Evolutionary conservation across 2,797 vertebrate genomes (phyloP), one percentile per base, ranked within the genome.

Genomic region (Gallinago solitaria): DNA sequence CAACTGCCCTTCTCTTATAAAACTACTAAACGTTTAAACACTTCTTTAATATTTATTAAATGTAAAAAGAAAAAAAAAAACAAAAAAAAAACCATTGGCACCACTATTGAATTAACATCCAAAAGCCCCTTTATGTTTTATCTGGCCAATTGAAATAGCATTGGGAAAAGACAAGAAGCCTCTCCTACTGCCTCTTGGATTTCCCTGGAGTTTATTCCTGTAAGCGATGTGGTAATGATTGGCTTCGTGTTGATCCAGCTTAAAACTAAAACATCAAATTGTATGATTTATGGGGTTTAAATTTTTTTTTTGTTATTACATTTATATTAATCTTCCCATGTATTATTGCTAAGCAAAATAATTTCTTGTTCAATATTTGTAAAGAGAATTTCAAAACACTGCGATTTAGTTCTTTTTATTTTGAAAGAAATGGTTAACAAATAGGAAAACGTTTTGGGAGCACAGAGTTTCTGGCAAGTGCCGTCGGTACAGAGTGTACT

Each of bases 341-440:
- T 85, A 4, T 78, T 79, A 79, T 64, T 74, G 63, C 27, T 60
- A 45, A 47, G 85, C 83, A 68, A 63, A 88, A 30, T 20, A 32
- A 69, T 63, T 87, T 71, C 69, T 60, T 28, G 25, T 81, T 83
- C 71, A 94, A 88, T 54, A 81, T 81, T 84, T 88, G 63, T 45
- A 24, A 51, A 60, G 54, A 69, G 79, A 51, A 48, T 81, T 65
- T 90, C 1, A 3, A 79, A 97, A 78, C 60, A 54, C 67, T 91
- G 59, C 41, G 74, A 54, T 94, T 94, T 80, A 83, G 81, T 78
- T 47, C 90, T 82, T 77, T 73, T 73, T 86, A 69, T 94, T 91
- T 88, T 91, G 68, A 91, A 93, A 95, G 95, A 93, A 97, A 87
- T 53, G 45, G 95, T 83, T 97, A 84, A 97, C 94, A 95, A 94